Base-by-base conservation (phyloP, 1,140 invertebrate genomes). In the Ephestia elutella region DNA sequence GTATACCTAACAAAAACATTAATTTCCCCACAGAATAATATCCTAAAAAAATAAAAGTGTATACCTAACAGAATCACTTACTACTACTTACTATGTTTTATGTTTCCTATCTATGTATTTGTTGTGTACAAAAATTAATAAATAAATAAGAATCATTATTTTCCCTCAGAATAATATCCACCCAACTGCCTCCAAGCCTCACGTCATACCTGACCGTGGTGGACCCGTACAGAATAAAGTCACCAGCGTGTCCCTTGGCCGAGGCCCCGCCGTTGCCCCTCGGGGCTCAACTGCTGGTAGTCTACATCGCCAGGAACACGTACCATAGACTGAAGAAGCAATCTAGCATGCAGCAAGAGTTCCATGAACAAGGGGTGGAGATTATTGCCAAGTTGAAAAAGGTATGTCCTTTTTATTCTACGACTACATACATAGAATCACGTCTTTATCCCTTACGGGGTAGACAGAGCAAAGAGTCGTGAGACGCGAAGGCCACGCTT, bases 161-260 rank as follows among this genome's bases (percentile, higher is more conserved):
- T 68, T 75, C 70, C 90, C 90, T 62, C 71, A 96, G 94, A 86
- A 93, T 96, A 66, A 92, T 96, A 56, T 92, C 93, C 15, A 94
- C 95, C 0, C 94, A 96, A 73, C 85, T 96, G 11, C 92, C 91
- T 66, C 90, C 93, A 57, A 90, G 92, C 62, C 83, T 95, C 57
- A 95, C 95, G 2, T 95, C 95, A 68, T 92, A 92, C 72, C 78
- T 96, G 5, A 92, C 95, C 18, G 91, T 96, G 28, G 94, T 94
- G 30, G 94, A 96, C 90, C 95, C 95, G 4, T 94, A 94, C 70
- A 89, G 93, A 70, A 93, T 96, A 73, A 95, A 95, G 84, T 92
- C 93, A 13, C 93, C 94, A 0, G 94, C 94, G 2, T 93, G 95
- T 73, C 89, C 80, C 53, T 82, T 94, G 49, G 65, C 88, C 15